These are phyloP conservation scores for Lypha dubia DNA, from an alignment of 2,888 invertebrate genomes.

Conservation along the genomic window DNA sequence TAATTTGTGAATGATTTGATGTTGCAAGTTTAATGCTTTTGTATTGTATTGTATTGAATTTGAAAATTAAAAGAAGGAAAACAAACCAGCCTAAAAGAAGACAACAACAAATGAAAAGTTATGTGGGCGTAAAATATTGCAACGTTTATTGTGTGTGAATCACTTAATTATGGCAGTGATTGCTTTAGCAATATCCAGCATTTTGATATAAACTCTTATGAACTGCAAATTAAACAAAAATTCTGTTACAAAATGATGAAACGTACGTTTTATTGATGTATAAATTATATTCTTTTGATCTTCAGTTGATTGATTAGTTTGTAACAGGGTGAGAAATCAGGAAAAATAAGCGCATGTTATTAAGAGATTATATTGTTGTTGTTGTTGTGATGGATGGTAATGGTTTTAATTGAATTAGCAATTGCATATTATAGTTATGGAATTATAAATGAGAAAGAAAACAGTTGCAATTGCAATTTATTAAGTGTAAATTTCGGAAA, in stretches of 20 bases:
- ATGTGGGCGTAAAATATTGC: conserved; percentile 68
- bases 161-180: conserved; percentile 50
- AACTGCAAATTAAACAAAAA: neutral
- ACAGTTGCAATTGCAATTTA: conserved; percentile 8
- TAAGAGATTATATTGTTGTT: conserved; percentile 60
- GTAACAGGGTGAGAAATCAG: conserved; percentile 13
- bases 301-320: conserved; percentile 68
- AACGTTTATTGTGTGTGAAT: conserved; percentile 29
- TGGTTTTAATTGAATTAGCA: conserved; percentile 67
- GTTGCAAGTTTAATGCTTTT: conserved; percentile 36
- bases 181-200: conserved; percentile 12
- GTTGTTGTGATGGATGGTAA: conserved; percentile 63
- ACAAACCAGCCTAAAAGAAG: conserved; percentile 18
- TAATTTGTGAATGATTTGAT: conserved; percentile 70
- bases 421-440: conserved; percentile 38
- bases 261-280: conserved; percentile 39
- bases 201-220: neutral
- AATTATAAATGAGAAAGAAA: conserved; percentile 34
- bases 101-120: conserved; percentile 57
- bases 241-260: conserved; percentile 43
- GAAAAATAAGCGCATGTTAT: conserved; percentile 30
- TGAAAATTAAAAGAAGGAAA: conserved; percentile 36
- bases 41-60: too few relatives aligned
- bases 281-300: conserved; percentile 63
- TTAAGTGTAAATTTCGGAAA: neutral